phyloP scores from a whole-genome alignment of 1,140 invertebrate genomes.

The Caenorhabditis inopinata region DNA sequence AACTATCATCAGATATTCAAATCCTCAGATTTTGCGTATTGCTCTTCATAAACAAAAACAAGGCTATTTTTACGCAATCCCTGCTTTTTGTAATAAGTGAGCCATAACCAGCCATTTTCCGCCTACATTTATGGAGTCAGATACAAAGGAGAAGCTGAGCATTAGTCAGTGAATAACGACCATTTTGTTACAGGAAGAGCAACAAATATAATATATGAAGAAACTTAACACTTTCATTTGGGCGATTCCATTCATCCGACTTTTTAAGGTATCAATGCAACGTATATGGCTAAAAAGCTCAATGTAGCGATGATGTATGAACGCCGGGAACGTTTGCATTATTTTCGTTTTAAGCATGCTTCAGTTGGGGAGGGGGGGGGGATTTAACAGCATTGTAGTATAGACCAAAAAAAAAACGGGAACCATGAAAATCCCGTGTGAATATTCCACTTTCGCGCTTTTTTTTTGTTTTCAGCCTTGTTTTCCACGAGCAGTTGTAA shows the following conservation, averaged over 20 bases:
- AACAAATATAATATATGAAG: no score
- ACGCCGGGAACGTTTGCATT: background rate
- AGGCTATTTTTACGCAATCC: background rate
- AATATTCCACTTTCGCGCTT: no score
- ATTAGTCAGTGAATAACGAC: no score
- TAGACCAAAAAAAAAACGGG: no score
- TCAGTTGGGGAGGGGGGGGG: no score
- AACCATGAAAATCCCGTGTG: background rate
- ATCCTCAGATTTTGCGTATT: background rate
- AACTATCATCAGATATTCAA: slow-evolving; percentile 18
- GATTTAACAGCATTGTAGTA: no score
- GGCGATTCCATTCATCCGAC: no score
- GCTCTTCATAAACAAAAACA: background rate
- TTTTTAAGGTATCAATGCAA: no score
- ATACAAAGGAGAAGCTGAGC: background rate
- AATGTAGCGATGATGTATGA: slow-evolving; percentile 4
- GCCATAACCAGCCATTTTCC: background rate
- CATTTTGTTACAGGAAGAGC: no score
- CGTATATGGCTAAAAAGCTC: no score
- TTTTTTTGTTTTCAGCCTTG: background rate
- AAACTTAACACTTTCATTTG: no score
- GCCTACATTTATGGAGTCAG: background rate
- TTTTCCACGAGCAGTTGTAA: background rate
- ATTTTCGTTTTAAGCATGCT: background rate
- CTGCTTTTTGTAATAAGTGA: background rate